A percentile compares a stretch with the other conserved stretches of the same genome.
Conservation (phyloP, 2,113 vertebrate genomes). For the Dolichallabes microphthalmus region DNA sequence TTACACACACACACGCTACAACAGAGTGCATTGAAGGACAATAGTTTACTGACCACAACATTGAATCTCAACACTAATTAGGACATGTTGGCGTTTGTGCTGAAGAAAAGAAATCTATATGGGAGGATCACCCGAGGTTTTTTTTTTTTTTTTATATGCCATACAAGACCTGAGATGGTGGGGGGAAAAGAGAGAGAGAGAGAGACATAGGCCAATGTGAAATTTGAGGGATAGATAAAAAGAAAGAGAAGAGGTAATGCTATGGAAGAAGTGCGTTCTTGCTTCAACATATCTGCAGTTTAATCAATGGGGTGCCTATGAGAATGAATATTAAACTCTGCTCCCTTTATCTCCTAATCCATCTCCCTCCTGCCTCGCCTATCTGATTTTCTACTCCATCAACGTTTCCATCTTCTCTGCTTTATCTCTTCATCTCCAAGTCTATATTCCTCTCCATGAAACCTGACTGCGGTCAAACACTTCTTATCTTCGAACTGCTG, state of each 20-base stretch:
- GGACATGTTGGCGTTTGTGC: background rate
- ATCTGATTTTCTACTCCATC: constrained; percentile 6
- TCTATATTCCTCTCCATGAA: background rate
- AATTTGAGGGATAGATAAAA: background rate
- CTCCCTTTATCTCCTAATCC: background rate
- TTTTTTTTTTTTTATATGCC: constrained; percentile 3
- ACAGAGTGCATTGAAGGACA: background rate
- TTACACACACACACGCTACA: no score
- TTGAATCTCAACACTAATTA: background rate
- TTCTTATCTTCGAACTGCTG: constrained; percentile 23
- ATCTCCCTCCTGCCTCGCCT: constrained; percentile 7
- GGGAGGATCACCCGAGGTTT: background rate
- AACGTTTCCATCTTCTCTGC: background rate
- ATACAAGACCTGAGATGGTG: background rate
- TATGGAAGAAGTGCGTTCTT: constrained; percentile 38
- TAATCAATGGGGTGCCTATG: constrained; percentile 41
- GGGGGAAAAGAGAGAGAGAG: no score
- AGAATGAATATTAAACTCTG: constrained; percentile 26
- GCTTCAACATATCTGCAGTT: constrained; percentile 50
- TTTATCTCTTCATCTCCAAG: background rate
- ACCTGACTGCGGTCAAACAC: constrained; percentile 13
- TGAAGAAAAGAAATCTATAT: constrained; percentile 8
- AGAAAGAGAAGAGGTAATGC: background rate
- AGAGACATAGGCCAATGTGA: background rate
- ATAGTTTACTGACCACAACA: constrained; percentile 11